Base-by-base conservation (phyloP, 2,113 vertebrate species). In the Sitta europaea region DNA sequence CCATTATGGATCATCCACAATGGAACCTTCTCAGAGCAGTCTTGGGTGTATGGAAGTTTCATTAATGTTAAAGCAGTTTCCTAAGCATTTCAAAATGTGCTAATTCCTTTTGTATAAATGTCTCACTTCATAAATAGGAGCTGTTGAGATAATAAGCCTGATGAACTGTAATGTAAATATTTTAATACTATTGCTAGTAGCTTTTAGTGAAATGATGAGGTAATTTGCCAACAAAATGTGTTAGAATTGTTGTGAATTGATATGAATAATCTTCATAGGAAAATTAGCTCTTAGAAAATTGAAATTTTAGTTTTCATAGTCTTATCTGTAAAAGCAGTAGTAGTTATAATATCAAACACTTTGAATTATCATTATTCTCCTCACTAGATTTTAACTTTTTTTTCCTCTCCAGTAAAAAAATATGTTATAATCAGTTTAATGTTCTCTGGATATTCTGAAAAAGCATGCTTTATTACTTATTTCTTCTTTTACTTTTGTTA, bases 161-260 rank as follows among this genome's bases (percentile, higher is more conserved):
- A 58, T 84, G 45, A 86, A 57, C 86, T 94, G 78, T 84, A 85
- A 88, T 54, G 58, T 89, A 94, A 96, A 96, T 91, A 94, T 96
- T 95, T 94, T 79, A 91, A 67, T 78, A 67, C 16, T 53, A 27
- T 77, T 83, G 15, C 73, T 76, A 21, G 59, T 85, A 73, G 45
- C 74, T 89, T 88, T 61, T 75, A 48, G 31, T 89, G 70, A 92
- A 88, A 73, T 27, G 5, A 88, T 65, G 51, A 59, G 42, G 90
- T n/a, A n/a, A n/a, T n/a, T n/a, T 76, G 66, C 73, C 68, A 91
- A 88, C 36, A 76, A 89, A 88, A 93, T 55, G 75, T 95, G 86
- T 73, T 95, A 71, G 48, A 77, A 66, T 70, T 74, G 23, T 40
- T 83, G 36, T 90, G 83, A 89, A 78, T 75, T 85, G 89, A 91